Percentiles rank a stretch among this genome's conserved stretches.
These are phyloP conservation scores for Coptotermes formosanus DNA, from an alignment of 1,140 invertebrate species.

Conservation along the genomic window DNA sequence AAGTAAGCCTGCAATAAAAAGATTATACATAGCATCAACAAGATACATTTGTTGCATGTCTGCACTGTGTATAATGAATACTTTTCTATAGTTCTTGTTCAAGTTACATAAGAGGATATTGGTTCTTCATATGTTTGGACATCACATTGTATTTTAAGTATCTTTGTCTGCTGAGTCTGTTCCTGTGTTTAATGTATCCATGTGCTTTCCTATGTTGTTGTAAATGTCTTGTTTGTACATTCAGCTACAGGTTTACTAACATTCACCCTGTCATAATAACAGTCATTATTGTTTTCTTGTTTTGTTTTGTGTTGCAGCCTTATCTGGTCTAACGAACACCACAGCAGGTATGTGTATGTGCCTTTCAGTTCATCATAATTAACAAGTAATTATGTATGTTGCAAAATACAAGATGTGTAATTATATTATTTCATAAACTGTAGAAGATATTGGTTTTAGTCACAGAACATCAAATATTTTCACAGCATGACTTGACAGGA, in stretches of 20 bases:
- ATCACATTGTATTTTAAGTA: background rate
- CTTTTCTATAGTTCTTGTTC: too few relatives aligned
- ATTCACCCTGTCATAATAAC: background rate
- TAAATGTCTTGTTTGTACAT: background rate
- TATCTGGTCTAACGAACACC: conserved; percentile 31
- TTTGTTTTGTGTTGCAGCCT: conserved; percentile 31
- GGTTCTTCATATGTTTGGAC: too few relatives aligned
- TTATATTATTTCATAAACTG: too few relatives aligned
- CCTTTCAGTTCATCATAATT: background rate
- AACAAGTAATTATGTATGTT: background rate
- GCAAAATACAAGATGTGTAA: background rate
- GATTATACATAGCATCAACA: too few relatives aligned
- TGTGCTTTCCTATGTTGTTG: background rate
- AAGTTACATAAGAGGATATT: too few relatives aligned
- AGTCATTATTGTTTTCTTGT: conserved; percentile 10
- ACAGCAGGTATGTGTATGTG: conserved; percentile 30
- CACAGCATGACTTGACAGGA: too few relatives aligned
- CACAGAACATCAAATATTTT: too few relatives aligned
- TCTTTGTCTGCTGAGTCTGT: background rate
- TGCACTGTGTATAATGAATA: too few relatives aligned
- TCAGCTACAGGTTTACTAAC: conserved; percentile 3
- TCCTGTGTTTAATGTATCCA: background rate
- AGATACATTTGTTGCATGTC: too few relatives aligned
- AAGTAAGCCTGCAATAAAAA: too few relatives aligned
- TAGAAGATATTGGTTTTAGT: too few relatives aligned